phyloP scores from a whole-genome alignment of 2,113 vertebrate genomes.

The Bubalus kerabau region DNA sequence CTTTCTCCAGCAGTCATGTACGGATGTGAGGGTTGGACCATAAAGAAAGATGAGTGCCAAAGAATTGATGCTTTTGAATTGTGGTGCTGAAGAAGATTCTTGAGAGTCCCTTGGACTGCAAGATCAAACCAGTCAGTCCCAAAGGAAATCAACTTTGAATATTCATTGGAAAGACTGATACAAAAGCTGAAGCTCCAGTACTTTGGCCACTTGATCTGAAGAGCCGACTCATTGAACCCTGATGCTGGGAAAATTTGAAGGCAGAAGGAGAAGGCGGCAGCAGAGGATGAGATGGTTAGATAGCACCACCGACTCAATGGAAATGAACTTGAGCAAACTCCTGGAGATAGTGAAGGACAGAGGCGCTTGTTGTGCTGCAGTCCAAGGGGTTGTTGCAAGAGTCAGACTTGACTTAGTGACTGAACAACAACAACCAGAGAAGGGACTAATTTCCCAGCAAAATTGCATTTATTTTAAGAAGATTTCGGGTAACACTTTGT shows the following conservation, averaged over 20 bases:
- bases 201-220: neutral
- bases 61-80: neutral
- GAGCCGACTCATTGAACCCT: neutral
- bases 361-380: neutral
- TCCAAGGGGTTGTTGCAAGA: neutral
- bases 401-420: neutral
- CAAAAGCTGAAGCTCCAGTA: neutral
- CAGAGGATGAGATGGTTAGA: neutral
- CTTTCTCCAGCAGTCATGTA: neutral
- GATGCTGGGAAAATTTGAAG: neutral
- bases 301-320: neutral
- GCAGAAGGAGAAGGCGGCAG: neutral
- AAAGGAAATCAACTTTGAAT: neutral
- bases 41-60: neutral
- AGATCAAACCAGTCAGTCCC: neutral
- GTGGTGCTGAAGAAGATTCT: neutral
- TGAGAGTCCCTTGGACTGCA: neutral
- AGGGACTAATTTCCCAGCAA: neutral
- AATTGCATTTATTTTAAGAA: neutral
- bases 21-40: neutral
- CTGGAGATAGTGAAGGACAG: neutral
- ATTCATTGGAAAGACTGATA: neutral
- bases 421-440: neutral
- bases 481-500: neutral
- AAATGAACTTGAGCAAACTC: neutral